Evolutionary conservation across 2,888 invertebrate genomes (phyloP), one percentile per base, ranked within the genome.

Genomic region (Pollenia labialis): DNA sequence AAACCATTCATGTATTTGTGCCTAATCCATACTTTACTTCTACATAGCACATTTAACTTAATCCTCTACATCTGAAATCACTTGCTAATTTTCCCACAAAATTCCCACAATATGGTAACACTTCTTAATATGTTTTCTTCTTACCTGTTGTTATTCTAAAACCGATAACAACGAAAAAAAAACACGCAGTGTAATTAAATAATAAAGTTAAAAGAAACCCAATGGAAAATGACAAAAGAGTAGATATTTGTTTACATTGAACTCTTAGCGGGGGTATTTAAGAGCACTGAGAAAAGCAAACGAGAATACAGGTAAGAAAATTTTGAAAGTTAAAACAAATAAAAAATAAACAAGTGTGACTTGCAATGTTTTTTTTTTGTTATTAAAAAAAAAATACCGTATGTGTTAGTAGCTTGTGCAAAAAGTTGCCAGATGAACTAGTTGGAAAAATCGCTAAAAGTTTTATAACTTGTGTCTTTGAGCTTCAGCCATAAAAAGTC

Each of bases 271-370:
- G 10, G 2, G 42, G 42, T 42, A 6, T 23, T 2, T 40, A 72
- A 74, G 44, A 74, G 50, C 11, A 7, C n/a, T 16, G 14, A 16
- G 54, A 10, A 50, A 44, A 56, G 50, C 62, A 44, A 72, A 32
- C 42, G 16, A 56, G 48, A 71, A 44, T 48, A 7, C 72, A 68
- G 66, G 66, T 66, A 66, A 66, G 42, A 77, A 66, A 44, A 66
- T 40, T 32, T 42, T 64, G 1, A 8, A 46, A 32, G 40, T 23
- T 12, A 52, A 52, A 52, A 68, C 44, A 68, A 48, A 56, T 23
- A 52, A 46, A 54, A 64, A 62, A 62, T 80, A 44, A 79, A 54
- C 60, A 74, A 79, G 68, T 77, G 64, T 77, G 77, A 83, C 72
- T 72, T 72, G 83, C 72, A 77, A 71, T 72, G 77, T 56, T 46